Base-by-base conservation (phyloP, 2,888 invertebrate genomes). In the Auanema sp. region DNA sequence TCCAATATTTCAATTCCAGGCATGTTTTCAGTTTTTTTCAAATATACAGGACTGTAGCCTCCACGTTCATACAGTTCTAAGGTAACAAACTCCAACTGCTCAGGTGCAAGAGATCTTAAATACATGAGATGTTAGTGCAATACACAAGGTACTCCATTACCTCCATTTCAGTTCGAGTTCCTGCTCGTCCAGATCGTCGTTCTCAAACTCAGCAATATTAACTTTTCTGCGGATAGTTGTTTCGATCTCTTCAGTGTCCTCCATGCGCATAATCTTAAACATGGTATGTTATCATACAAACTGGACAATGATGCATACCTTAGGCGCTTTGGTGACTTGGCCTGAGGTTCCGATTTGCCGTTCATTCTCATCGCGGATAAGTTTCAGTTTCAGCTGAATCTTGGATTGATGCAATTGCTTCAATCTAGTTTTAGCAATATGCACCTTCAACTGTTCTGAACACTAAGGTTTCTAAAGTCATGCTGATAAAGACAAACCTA, bases 401-500 rank as follows among this genome's bases (percentile, higher is more conserved):
- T 92, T 92, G 72, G 90, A 90, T 85, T 94, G 92, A 86, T 98
- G 97, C 0, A 92, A 88, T 85, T 97, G 96, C 60, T 92, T 88
- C 12, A 98, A 88, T 41, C 96, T 88, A 0, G 94, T 93, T 78
- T 93, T 63, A 0, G 73, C 69, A 10, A 70, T 61, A 44, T 64
- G 65, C 0, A 66, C 65, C 11, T 58, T 68, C 11, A 70, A 52
- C 4, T 65, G 60, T 14, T 65, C 89, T 0, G 95, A 57, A 67
- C 57, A n/a, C 16, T 6, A 12, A 50, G 16, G 11, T 50, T 50
- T 59, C 10, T 43, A n/a, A 43, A 43, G n/a, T n/a, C n/a, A n/a
- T n/a, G 10, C 47, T 11, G 40, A 40, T n/a, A 14, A 60, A 53
- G 42, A n/a, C 41, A 42, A 95, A 93, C n/a, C 92, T 42, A 95